Conservation (phyloP, 2,888 invertebrate genomes). For the Xylota sylvarum region DNA sequence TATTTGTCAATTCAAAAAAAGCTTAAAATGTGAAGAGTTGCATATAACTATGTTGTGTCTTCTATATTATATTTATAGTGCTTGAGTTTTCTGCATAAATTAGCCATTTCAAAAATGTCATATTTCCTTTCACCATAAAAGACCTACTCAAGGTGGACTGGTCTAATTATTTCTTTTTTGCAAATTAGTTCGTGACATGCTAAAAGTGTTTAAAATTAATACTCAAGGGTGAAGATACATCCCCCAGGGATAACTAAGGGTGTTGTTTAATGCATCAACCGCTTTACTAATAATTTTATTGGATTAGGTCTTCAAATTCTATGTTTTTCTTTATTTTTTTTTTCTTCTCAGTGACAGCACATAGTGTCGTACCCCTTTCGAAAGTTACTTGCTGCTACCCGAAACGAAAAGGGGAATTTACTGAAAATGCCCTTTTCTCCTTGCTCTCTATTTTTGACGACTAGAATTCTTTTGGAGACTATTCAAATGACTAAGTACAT, state of each 20-base stretch:
- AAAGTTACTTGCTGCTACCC: background rate
- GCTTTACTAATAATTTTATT: slow-evolving; percentile 53
- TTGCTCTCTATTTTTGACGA: background rate
- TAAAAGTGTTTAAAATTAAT: background rate
- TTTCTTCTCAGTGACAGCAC: slow-evolving; percentile 13
- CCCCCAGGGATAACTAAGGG: background rate
- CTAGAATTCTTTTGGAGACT: slow-evolving; percentile 5
- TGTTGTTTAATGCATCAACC: slow-evolving; percentile 12
- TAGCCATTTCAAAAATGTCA: background rate
- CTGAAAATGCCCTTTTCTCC: background rate
- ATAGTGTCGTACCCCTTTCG: background rate
- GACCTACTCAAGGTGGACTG: background rate
- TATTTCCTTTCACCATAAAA: background rate
- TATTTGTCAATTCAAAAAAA: background rate
- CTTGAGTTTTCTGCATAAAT: background rate
- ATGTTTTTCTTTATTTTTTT: slow-evolving; percentile 37
- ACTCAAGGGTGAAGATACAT: background rate
- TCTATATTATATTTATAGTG: too few relatives aligned
- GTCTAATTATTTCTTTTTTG: background rate
- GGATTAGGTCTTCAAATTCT: slow-evolving; percentile 47
- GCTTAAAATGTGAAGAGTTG: background rate
- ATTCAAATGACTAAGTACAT: slow-evolving; percentile 23
- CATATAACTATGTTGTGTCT: too few relatives aligned
- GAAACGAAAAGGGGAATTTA: slow-evolving; percentile 8
- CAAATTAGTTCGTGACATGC: background rate